Evolutionary conservation across 2,888 invertebrate species (phyloP).

Genomic region (Proisotoma minuta): DNA sequence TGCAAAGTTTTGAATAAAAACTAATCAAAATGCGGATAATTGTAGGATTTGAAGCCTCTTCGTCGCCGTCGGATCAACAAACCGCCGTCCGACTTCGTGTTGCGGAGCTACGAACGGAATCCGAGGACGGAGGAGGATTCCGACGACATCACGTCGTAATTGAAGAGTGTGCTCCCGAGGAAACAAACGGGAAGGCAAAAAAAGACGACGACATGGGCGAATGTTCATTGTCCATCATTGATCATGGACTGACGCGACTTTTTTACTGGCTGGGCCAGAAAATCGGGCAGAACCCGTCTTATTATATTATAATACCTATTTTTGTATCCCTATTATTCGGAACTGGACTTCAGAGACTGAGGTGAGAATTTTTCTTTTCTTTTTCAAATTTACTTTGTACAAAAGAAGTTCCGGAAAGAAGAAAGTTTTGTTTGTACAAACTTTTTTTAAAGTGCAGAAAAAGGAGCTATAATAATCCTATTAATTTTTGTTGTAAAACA

Average conservation of each 20-base stretch:
- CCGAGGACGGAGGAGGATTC: not conserved
- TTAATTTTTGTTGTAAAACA: too few species aligned
- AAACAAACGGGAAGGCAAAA: conserved; percentile 2
- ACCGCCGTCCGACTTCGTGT: conserved; percentile 15
- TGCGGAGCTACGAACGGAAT: conserved; percentile 12
- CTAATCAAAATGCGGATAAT: conserved; percentile 43
- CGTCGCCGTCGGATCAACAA: conserved; percentile 11
- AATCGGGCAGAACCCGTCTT: conserved; percentile 78
- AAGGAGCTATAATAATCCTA: too few species aligned
- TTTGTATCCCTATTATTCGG: conserved; percentile 73
- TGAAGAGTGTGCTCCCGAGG: conserved; percentile 21
- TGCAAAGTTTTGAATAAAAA: not conserved
- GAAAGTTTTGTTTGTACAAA: too few species aligned
- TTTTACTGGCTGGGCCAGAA: conserved; percentile 74
- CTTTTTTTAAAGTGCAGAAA: too few species aligned
- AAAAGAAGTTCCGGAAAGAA: too few species aligned
- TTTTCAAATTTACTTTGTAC: too few species aligned
- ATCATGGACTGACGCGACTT: conserved; percentile 70
- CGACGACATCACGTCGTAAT: conserved; percentile 29
- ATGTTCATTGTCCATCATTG: conserved; percentile 53
- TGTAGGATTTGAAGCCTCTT: conserved; percentile 46
- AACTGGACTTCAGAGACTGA: conserved; percentile 79
- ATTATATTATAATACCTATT: conserved; percentile 82
- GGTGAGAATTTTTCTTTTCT: conserved; percentile 49
- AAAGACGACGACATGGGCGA: conserved; percentile 31